phyloP scores from a whole-genome alignment of 2,888 invertebrate genomes.

The Polylopha cassiicola region DNA sequence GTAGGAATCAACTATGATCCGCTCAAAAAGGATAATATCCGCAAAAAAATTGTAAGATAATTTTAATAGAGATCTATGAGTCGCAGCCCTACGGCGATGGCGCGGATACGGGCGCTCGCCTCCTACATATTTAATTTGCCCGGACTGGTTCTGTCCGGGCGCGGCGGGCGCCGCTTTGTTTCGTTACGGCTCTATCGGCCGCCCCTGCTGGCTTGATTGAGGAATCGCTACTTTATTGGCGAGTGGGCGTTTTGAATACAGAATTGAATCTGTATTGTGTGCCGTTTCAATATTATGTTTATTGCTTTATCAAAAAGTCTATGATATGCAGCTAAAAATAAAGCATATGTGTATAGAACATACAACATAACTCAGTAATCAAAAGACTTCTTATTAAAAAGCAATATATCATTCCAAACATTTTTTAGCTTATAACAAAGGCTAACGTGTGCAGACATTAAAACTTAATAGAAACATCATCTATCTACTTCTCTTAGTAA shows the following conservation, averaged over 20 bases:
- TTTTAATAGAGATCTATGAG: too few species aligned
- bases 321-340: too few species aligned
- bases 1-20: background rate
- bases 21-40: background rate
- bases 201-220: slow-evolving; percentile 41
- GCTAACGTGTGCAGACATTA: too few species aligned
- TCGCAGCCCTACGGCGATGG: slow-evolving; percentile 34
- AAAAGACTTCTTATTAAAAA: too few species aligned
- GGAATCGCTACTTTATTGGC: slow-evolving; percentile 45
- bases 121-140: slow-evolving; percentile 77
- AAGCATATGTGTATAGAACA: too few species aligned
- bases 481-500: too few species aligned
- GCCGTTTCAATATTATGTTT: background rate
- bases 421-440: too few species aligned
- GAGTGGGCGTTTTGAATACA: slow-evolving; percentile 33
- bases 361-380: too few species aligned
- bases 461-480: too few species aligned
- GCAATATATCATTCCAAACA: too few species aligned
- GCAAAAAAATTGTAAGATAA: slow-evolving; percentile 7
- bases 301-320: slow-evolving; percentile 10
- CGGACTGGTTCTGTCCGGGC: slow-evolving; percentile 71
- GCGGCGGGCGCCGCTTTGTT: slow-evolving; percentile 52
- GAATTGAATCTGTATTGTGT: slow-evolving; percentile 8
- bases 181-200: slow-evolving; percentile 71
- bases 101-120: slow-evolving; percentile 64